These are phyloP conservation scores for Podabrus alpinus DNA, from an alignment of 2,888 invertebrate genomes.

Conservation along the genomic window DNA sequence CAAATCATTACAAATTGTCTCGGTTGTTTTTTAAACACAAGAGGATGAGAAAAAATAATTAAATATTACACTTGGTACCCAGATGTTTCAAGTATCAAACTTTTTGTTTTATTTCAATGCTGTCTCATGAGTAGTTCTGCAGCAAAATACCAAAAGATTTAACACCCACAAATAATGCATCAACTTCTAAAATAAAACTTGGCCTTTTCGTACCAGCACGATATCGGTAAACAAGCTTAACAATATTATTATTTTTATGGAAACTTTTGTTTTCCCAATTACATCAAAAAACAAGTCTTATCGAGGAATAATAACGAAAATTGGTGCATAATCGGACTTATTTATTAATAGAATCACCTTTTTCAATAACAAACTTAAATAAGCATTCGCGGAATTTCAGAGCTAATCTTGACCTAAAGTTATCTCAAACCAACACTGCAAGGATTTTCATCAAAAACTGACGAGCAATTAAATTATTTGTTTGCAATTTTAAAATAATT, in stretches of 20 bases:
- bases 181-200: neutral
- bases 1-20: neutral
- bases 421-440: neutral
- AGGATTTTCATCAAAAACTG: neutral
- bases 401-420: neutral
- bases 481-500: neutral
- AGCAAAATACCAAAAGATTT: neutral
- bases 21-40: neutral
- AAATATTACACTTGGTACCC: slow-evolving; percentile 10
- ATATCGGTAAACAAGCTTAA: neutral
- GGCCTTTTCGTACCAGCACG: neutral
- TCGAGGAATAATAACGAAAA: neutral
- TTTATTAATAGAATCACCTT: neutral
- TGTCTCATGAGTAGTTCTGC: neutral
- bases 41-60: neutral
- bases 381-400: neutral
- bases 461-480: neutral
- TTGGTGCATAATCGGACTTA: neutral
- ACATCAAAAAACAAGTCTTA: neutral
- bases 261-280: neutral
- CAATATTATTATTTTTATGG: neutral
- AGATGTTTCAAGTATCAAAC: slow-evolving; percentile 7
- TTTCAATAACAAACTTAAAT: neutral
- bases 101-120: neutral
- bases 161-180: neutral